These are phyloP conservation scores for Seira ritae DNA, from an alignment of 2,888 invertebrate genomes.

Conservation along the genomic window DNA sequence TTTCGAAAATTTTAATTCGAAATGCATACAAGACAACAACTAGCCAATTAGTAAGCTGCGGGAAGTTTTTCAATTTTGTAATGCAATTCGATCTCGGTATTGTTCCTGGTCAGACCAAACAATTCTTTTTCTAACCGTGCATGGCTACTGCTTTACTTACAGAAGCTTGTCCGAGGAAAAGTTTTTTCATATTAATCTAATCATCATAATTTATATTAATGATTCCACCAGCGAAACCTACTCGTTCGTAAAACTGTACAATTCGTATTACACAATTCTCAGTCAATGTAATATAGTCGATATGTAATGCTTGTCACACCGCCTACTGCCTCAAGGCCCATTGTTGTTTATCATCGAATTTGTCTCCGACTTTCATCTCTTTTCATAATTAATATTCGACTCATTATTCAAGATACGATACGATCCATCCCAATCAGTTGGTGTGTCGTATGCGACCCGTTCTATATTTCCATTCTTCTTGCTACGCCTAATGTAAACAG, in stretches of 20 bases:
- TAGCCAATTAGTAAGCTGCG: slow-evolving; percentile 14
- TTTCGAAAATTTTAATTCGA: not conserved
- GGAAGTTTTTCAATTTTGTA: not conserved
- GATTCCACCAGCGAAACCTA: not conserved
- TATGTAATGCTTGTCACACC: too few relatives aligned
- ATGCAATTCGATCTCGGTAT: not conserved
- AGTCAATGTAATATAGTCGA: too few relatives aligned
- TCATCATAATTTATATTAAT: slow-evolving; percentile 5
- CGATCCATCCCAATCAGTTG: not conserved
- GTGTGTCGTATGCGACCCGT: not conserved
- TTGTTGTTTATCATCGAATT: slow-evolving; percentile 11
- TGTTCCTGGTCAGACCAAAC: not conserved
- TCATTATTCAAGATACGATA: slow-evolving; percentile 3
- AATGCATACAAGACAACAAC: not conserved
- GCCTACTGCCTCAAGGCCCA: not conserved
- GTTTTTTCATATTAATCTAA: not conserved
- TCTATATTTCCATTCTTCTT: too few relatives aligned
- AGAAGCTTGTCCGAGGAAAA: not conserved
- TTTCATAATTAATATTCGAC: slow-evolving; percentile 15
- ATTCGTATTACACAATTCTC: not conserved
- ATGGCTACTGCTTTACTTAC: not conserved
- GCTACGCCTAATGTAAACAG: not conserved
- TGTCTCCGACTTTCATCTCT: slow-evolving; percentile 10
- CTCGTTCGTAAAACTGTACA: not conserved
- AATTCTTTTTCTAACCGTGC: not conserved